These are phyloP conservation scores for Alfaro cultratus DNA, from an alignment of 2,797 vertebrate genomes.

Conservation along the genomic window DNA sequence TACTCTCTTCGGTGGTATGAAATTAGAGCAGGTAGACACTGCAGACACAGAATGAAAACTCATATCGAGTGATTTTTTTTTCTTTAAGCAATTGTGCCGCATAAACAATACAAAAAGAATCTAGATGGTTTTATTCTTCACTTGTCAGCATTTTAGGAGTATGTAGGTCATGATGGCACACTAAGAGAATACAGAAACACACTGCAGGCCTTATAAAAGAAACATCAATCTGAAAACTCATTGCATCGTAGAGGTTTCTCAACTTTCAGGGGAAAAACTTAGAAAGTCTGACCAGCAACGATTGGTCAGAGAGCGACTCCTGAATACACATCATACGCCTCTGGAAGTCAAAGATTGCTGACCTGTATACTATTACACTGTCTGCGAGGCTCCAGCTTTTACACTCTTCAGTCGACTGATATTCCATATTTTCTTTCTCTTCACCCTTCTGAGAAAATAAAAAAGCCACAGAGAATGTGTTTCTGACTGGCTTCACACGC, in stretches of 20 bases:
- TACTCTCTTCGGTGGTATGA: constrained; percentile 6
- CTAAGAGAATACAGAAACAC: constrained; percentile 79
- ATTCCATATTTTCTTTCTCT: constrained; percentile 51
- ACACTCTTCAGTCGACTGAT: constrained; percentile 56
- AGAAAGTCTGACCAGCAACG: constrained; percentile 38
- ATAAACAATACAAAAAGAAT: constrained; percentile 55
- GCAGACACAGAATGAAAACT: constrained; percentile 7
- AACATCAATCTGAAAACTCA: constrained; percentile 76
- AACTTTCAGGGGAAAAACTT: constrained; percentile 47
- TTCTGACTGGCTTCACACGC: constrained; percentile 35
- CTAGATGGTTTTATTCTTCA: constrained; percentile 63
- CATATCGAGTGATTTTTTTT: constrained; percentile 45
- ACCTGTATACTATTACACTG: constrained; percentile 62
- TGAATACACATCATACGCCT: constrained; percentile 42
- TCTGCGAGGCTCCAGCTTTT: constrained; percentile 47
- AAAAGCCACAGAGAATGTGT: constrained; percentile 43
- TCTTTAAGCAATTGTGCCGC: constrained; percentile 42
- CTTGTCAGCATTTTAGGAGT: constrained; percentile 78
- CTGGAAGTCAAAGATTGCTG: constrained; percentile 68
- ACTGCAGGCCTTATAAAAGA: constrained; percentile 77
- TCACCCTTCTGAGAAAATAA: constrained; percentile 49
- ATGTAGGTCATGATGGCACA: constrained; percentile 81
- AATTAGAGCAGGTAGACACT: constrained; percentile 25
- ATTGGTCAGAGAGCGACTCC: constrained; percentile 37
- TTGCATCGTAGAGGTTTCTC: constrained; percentile 48